Conservation (phyloP, 2,888 invertebrate species). For the Phyllotreta striolata region DNA sequence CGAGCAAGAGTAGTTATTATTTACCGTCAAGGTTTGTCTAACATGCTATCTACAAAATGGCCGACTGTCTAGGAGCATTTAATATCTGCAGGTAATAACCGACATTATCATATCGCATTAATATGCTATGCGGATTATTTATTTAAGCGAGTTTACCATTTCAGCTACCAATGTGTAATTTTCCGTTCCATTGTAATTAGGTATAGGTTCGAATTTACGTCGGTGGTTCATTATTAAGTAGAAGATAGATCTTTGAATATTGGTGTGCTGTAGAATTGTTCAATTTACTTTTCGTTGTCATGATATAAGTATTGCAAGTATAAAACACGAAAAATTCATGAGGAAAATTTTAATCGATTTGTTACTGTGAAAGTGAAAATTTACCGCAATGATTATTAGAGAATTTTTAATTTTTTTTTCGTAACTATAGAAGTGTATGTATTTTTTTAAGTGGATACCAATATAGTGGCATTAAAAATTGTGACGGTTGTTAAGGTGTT, state of each 20-base stretch:
- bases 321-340: too few relatives aligned
- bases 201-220: conserved; percentile 10
- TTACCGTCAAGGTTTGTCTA: conserved; percentile 48
- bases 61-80: conserved; percentile 50
- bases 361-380: too few relatives aligned
- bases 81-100: conserved; percentile 52
- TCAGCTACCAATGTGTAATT: conserved; percentile 47
- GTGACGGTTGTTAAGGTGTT: conserved; percentile 21
- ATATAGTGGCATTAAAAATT: conserved; percentile 8
- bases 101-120: conserved; percentile 55
- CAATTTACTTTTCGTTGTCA: too few relatives aligned
- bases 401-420: too few relatives aligned
- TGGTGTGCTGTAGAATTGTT: too few relatives aligned
- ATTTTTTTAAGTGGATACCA: too few relatives aligned
- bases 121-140: conserved; percentile 53
- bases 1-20: conserved; percentile 50
- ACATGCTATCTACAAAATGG: conserved; percentile 56
- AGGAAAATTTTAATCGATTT: too few relatives aligned
- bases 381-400: too few relatives aligned
- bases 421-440: too few relatives aligned
- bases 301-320: too few relatives aligned
- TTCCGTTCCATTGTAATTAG: conserved; percentile 40
- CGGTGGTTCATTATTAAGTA: conserved; percentile 42
- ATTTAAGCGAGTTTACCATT: conserved; percentile 53
- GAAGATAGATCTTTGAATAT: too few relatives aligned